A percentile compares a stretch with the other conserved stretches of the same genome.
phyloP scores from a whole-genome alignment of 2,113 vertebrate species.

The Tretioscincus oriximinensis region DNA sequence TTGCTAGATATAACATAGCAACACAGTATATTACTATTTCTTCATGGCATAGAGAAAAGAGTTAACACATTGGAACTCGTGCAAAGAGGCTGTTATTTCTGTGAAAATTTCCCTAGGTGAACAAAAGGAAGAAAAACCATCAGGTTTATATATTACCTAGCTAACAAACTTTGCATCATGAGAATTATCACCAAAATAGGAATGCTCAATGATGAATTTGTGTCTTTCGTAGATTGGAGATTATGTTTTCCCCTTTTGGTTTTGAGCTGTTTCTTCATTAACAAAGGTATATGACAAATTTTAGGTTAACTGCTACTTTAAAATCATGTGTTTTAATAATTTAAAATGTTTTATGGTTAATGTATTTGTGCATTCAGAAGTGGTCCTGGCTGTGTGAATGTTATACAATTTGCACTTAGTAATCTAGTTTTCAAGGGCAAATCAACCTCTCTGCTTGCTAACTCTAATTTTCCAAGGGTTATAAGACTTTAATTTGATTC shows the following conservation, averaged over 20 bases:
- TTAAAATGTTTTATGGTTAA: constrained; percentile 60
- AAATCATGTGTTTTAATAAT: constrained; percentile 61
- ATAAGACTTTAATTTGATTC: constrained; percentile 74
- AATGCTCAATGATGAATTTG: constrained; percentile 27
- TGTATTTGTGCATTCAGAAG: constrained; percentile 56
- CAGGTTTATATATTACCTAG: constrained; percentile 30
- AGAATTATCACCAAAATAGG: constrained; percentile 42
- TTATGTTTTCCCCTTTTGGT: constrained; percentile 49
- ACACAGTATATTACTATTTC: neutral
- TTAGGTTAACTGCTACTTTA: constrained; percentile 51
- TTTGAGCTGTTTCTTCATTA: constrained; percentile 65
- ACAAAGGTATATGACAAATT: constrained; percentile 59
- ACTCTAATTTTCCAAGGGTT: constrained; percentile 73
- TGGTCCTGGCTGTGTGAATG: constrained; percentile 58
- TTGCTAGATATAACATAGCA: too few relatives aligned
- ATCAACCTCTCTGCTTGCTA: constrained; percentile 67
- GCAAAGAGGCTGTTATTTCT: constrained; percentile 55
- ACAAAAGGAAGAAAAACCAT: constrained; percentile 50
- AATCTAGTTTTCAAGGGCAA: constrained; percentile 68
- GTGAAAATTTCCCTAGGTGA: constrained; percentile 54
- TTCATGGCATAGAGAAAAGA: constrained; percentile 23
- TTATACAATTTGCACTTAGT: constrained; percentile 52
- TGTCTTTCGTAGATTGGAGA: constrained; percentile 10
- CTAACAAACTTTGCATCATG: constrained; percentile 33
- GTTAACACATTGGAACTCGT: constrained; percentile 29